Conservation (phyloP, 2,797 vertebrate species). For the Enteromius argenteus region DNA sequence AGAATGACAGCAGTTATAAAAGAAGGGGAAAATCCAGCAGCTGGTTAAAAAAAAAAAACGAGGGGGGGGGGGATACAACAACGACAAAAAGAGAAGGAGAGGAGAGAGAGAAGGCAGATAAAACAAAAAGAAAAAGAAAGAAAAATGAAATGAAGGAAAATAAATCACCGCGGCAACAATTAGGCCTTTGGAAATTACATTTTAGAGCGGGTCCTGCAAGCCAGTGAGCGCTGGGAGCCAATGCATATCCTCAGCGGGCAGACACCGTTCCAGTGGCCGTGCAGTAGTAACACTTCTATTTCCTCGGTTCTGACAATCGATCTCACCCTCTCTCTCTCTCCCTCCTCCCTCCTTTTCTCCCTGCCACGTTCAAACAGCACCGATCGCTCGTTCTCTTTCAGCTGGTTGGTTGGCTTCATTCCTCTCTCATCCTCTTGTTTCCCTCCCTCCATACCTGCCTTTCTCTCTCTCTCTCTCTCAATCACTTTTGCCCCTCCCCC, state of each 20-base stretch:
- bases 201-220: slow-evolving; percentile 66
- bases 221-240: slow-evolving; percentile 63
- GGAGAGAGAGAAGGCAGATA: slow-evolving; percentile 38
- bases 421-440: slow-evolving; percentile 57
- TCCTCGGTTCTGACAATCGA: slow-evolving; percentile 69
- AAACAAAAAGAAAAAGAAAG: slow-evolving; percentile 45
- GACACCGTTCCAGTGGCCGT: slow-evolving; percentile 71
- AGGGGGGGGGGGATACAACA: slow-evolving; percentile 50
- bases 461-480: slow-evolving; percentile 49
- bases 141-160: slow-evolving; percentile 60
- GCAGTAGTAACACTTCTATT: slow-evolving; percentile 82
- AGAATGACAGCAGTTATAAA: slow-evolving; percentile 68
- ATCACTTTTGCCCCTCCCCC: slow-evolving; percentile 52
- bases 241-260: slow-evolving; percentile 72
- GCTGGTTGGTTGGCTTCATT: slow-evolving; percentile 74
- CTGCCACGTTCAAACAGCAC: slow-evolving; percentile 63
- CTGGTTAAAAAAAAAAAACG: slow-evolving; percentile 45
- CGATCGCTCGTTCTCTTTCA: slow-evolving; percentile 66
- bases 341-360: slow-evolving; percentile 55
- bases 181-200: slow-evolving; percentile 68
- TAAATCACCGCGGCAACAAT: slow-evolving; percentile 68
- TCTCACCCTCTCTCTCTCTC: slow-evolving; percentile 60
- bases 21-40: slow-evolving; percentile 58
- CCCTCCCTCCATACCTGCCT: slow-evolving; percentile 57
- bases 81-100: slow-evolving; percentile 44